These are phyloP conservation scores for Hemicrepidius hirtus DNA, from an alignment of 2,888 invertebrate species.

Conservation along the genomic window DNA sequence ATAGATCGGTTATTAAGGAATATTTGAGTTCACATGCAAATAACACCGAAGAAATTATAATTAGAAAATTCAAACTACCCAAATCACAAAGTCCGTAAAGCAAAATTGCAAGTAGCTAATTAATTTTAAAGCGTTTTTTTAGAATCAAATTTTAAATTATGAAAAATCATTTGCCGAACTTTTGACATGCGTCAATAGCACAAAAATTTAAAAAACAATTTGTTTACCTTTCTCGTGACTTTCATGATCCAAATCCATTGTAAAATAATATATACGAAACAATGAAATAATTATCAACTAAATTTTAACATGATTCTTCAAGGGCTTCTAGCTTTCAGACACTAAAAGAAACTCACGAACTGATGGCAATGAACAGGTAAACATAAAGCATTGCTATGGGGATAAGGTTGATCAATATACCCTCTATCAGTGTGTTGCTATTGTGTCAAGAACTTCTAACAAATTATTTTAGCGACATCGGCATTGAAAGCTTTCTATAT, in stretches of 20 bases:
- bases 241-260: slow-evolving; percentile 57
- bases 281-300: slow-evolving; percentile 60
- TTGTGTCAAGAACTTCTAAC: slow-evolving; percentile 30
- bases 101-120: no score
- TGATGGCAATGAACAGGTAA: slow-evolving; percentile 45
- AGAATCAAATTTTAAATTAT: no score
- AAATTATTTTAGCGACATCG: slow-evolving; percentile 41
- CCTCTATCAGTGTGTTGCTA: slow-evolving; percentile 38
- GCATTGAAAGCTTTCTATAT: slow-evolving; percentile 36
- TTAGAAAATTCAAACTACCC: background rate
- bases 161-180: background rate
- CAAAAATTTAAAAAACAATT: slow-evolving; percentile 3
- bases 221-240: slow-evolving; percentile 32
- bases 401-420: slow-evolving; percentile 50
- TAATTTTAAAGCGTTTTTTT: no score
- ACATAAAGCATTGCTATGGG: slow-evolving; percentile 55
- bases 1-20: no score
- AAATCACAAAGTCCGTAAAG: no score
- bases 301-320: slow-evolving; percentile 55
- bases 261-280: slow-evolving; percentile 35
- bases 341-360: slow-evolving; percentile 37
- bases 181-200: slow-evolving; percentile 17
- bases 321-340: slow-evolving; percentile 27
- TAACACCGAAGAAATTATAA: background rate
- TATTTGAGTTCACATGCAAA: no score